Evolutionary conservation across 2,888 invertebrate genomes (phyloP).

Genomic region (Chymomyza caudatula): DNA sequence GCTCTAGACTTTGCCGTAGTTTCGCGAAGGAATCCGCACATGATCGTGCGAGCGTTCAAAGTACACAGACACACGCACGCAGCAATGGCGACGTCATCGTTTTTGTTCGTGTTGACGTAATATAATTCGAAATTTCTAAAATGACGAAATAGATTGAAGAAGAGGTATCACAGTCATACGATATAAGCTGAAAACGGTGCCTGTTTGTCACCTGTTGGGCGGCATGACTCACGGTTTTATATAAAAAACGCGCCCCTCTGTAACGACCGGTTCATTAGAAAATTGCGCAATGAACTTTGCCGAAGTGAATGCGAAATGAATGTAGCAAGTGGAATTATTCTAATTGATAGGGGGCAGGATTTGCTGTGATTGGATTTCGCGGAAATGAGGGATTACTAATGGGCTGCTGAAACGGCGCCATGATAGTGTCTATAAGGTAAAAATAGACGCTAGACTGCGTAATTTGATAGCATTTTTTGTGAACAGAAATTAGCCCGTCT

Average conservation of each 20-base stretch:
- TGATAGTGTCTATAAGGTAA: neutral
- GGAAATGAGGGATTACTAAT: neutral
- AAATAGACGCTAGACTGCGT: neutral
- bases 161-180: neutral
- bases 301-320: neutral
- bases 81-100: conserved; percentile 23
- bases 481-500: neutral
- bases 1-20: neutral
- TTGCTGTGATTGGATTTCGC: neutral
- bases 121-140: conserved; percentile 19
- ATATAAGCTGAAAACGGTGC: no score
- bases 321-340: neutral
- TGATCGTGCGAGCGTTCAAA: conserved; percentile 34
- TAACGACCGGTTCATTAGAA: neutral
- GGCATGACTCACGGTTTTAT: neutral
- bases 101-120: conserved; percentile 26
- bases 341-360: neutral
- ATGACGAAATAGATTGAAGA: conserved; percentile 12
- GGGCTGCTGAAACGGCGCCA: neutral
- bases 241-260: neutral
- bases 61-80: conserved; percentile 29
- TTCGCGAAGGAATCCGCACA: neutral
- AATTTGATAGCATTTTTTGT: neutral
- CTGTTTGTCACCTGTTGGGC: conserved; percentile 23
- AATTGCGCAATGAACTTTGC: neutral